Base-by-base conservation (phyloP, 2,113 vertebrate genomes). In the Centropus unirufus region DNA sequence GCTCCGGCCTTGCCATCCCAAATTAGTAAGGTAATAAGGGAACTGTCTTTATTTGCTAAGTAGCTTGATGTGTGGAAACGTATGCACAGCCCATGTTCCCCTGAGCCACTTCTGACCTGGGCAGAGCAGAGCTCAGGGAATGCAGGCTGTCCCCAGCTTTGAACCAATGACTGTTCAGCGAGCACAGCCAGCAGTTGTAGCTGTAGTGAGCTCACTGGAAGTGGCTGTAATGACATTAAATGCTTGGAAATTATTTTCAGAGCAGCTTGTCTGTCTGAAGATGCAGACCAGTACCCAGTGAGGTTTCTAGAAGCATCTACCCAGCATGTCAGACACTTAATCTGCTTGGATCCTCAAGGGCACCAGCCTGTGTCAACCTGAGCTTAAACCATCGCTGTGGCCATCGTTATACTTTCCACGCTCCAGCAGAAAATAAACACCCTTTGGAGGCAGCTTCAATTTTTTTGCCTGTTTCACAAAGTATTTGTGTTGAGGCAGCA, bases 41-140 rank as follows among this genome's bases (percentile, higher is more conserved):
- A 91, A n/a, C 67, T 82, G 89, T 52, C 68, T 94, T 78, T 89
- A 81, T 94, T 93, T 87, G 74, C 72, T 57, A 51, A 39, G 51
- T 76, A 63, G 61, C 17, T 22, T 69, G 39, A 51, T 4, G 3
- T 81, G 44, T 77, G 47, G 73, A 26, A 89, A 66, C 2, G 44
- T 1, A 1, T 40, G 39, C 20, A 39, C 0, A 0, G 14, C n/a
- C 62, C 77, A 57, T 17, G 8, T 4, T 14, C 39, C 44, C 14
- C n/a, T 44, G 36, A 1, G 5, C 39, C 6, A 1, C 46, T 95
- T 55, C 84, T 78, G 67, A 69, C 18, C 46, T 0, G 0, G 46
- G 52, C 80, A 69, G 49, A 34, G 34, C 63, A 29, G 72, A 29
- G 29, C 29, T 47, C 0, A 1, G 80, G 52, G 26, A 49, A 29